Evolutionary conservation across 2,888 invertebrate species (phyloP).

Genomic region (Dexiosoma caninum): DNA sequence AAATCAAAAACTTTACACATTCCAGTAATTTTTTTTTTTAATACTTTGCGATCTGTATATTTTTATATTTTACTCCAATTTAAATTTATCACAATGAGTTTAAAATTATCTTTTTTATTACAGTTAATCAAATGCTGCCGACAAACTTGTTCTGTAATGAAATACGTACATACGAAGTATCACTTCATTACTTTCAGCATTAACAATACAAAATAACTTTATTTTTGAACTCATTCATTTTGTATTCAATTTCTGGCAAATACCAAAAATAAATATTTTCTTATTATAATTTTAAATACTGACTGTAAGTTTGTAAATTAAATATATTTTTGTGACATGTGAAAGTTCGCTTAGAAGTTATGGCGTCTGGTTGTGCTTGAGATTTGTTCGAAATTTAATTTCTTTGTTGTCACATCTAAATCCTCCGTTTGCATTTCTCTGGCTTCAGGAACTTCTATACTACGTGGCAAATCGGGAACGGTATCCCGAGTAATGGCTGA

Average conservation of each 20-base stretch:
- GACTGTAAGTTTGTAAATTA: conserved; percentile 9
- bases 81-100: not conserved
- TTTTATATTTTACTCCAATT: not conserved
- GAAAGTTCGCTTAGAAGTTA: not conserved
- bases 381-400: not conserved
- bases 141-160: conserved; percentile 7
- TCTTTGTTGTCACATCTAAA: conserved; percentile 8
- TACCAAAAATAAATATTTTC: conserved; percentile 23
- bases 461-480: conserved; percentile 73
- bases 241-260: not conserved
- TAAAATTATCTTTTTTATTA: too few species aligned
- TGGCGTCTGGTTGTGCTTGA: conserved; percentile 7
- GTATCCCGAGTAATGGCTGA: conserved; percentile 72
- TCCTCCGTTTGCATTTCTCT: conserved; percentile 11
- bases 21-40: too few species aligned
- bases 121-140: not conserved
- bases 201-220: conserved; percentile 15
- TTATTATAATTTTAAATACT: conserved; percentile 35
- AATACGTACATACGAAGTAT: too few species aligned
- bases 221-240: conserved; percentile 20
- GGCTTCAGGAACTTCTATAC: conserved; percentile 69
- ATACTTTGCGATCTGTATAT: not conserved
- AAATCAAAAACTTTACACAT: not conserved
- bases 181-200: not conserved
- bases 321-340: not conserved